These are phyloP conservation scores for Heliconius hermathena DNA, from an alignment of 1,140 invertebrate species.

Conservation along the genomic window DNA sequence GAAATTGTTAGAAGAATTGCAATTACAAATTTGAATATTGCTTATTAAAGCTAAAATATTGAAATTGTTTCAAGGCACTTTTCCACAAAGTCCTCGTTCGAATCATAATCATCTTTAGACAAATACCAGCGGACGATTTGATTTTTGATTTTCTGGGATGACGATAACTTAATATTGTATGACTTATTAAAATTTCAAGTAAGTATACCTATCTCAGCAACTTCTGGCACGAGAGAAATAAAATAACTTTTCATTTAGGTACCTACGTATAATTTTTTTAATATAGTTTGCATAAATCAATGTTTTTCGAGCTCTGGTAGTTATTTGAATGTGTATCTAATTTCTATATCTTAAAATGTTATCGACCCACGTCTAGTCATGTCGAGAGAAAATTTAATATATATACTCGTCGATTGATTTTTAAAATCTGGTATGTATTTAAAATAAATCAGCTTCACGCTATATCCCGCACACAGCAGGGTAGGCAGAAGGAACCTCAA, in stretches of 20 bases:
- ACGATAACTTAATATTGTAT: background rate
- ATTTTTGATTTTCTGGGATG: background rate
- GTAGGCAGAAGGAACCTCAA: no score
- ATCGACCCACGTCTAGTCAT: background rate
- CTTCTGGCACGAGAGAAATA: background rate
- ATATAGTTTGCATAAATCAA: background rate
- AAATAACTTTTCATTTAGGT: background rate
- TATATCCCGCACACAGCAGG: no score
- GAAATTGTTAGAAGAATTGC: no score
- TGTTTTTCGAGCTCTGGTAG: background rate
- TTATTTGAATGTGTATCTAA: background rate
- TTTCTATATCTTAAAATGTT: background rate
- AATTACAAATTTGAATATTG: background rate
- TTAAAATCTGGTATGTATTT: no score
- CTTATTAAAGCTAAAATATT: background rate
- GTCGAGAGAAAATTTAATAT: no score
- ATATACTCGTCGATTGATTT: no score
- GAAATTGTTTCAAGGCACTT: background rate
- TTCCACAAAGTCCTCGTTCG: background rate
- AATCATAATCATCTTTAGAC: background rate
- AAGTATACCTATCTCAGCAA: background rate
- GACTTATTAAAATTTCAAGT: background rate
- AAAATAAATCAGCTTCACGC: no score
- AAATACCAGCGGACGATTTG: background rate
- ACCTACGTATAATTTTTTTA: background rate